These are phyloP conservation scores for Sander vitreus DNA, from an alignment of 2,113 vertebrate genomes.

Conservation along the genomic window DNA sequence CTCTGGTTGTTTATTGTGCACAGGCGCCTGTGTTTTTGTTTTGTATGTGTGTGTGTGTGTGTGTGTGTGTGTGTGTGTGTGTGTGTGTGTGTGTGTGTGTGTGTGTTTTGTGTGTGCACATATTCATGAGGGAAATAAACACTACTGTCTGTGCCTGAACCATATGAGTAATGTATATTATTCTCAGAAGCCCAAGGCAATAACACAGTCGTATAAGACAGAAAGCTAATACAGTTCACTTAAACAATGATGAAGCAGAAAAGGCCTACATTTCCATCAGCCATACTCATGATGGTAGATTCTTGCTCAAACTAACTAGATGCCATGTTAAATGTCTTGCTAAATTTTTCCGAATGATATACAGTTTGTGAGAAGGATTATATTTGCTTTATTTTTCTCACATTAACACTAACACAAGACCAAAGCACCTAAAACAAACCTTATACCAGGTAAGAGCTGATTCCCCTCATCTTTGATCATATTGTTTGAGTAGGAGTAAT, in stretches of 20 bases:
- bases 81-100: slow-evolving; percentile 10
- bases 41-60: slow-evolving; percentile 6
- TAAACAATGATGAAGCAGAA: slow-evolving; percentile 68
- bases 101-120: slow-evolving; percentile 8
- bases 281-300: slow-evolving; percentile 7
- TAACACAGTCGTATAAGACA: slow-evolving; percentile 63
- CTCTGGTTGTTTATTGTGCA: slow-evolving; percentile 59
- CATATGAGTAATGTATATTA: slow-evolving; percentile 73
- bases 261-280: slow-evolving; percentile 30
- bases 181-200: slow-evolving; percentile 75
- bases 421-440: not conserved
- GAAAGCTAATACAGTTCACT: slow-evolving; percentile 59
- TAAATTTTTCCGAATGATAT: not conserved
- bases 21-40: not conserved
- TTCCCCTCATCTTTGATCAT: not conserved
- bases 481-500: not conserved
- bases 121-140: slow-evolving; percentile 77
- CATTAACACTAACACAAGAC: too few relatives aligned
- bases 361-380: not conserved
- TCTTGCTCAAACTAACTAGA: not conserved
- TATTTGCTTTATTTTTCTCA: not conserved
- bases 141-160: slow-evolving; percentile 56
- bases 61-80: slow-evolving; percentile 9
- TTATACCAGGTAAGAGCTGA: not conserved
- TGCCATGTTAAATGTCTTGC: not conserved